Base-by-base conservation (phyloP, 2,888 invertebrate species). In the Ceramica pisi region DNA sequence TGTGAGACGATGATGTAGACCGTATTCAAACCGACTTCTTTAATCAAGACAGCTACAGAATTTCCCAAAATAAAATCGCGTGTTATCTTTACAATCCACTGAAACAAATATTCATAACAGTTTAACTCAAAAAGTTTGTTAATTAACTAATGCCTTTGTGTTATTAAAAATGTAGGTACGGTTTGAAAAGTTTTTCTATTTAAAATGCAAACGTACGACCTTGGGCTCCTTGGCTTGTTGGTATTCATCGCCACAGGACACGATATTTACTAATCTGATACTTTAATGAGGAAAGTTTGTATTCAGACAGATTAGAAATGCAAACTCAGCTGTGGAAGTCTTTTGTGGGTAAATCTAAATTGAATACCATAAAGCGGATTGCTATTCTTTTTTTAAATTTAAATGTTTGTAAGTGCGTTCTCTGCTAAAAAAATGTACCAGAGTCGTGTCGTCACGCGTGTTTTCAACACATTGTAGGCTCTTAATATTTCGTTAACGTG, bases 191-290 rank as follows among this genome's bases (percentile, higher is more conserved):
- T 85, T 65, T 51, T 81, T 63, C 26, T 61, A 59, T 75, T 83
- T 75, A 71, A 80, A 69, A 73, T 71, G 41, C 63, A 64, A 72
- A 73, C 68, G 21, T n/a, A 79, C 72, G 81, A 83, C 88, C 86
- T 86, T 86, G 80, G 60, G 23, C 31, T 38, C 21, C n/a, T 56
- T 38, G 21, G 21, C 35, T 38, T 57, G 57, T 57, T 57, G 57
- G 53, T 60, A 75, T 72, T 80, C 84, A 84, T 86, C 66, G 67
- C 55, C 41, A n/a, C 67, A 31, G 51, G 70, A 71, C 84, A 86
- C 82, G 86, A 82, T 82, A 84, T 77, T 74, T 59, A 60, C 75
- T 55, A 70, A 80, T 80, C 67, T 67, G 69, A 80, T 31, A 74
- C 51, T 53, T 53, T 81, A 69, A 80, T 83, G 69, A 80, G 60